These are phyloP conservation scores for Todus mexicanus DNA, from an alignment of 2,797 vertebrate genomes.

Conservation along the genomic window DNA sequence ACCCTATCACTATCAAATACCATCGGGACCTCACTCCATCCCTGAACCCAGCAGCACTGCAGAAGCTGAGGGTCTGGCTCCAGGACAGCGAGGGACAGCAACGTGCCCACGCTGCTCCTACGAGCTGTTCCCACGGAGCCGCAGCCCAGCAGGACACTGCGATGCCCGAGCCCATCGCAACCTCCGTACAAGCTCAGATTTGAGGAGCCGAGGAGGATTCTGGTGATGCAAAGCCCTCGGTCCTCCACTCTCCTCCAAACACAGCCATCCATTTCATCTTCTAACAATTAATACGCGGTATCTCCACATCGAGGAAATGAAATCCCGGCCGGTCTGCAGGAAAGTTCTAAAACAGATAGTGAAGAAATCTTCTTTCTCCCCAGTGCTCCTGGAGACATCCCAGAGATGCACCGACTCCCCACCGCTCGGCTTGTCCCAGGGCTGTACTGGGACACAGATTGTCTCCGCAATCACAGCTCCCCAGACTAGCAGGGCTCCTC, in stretches of 20 bases:
- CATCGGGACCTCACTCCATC: neutral
- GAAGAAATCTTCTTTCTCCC: neutral
- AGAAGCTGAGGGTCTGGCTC: neutral
- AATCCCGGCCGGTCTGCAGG: neutral
- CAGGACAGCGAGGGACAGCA: neutral
- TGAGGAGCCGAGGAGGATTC: neutral
- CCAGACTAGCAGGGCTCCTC: neutral
- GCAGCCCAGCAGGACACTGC: neutral
- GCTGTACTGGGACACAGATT: neutral
- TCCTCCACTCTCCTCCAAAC: neutral
- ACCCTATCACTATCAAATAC: neutral
- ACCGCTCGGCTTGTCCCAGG: neutral
- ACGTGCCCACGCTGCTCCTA: neutral
- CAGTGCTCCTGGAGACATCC: neutral
- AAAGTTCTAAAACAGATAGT: neutral
- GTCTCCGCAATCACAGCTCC: neutral
- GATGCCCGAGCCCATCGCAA: neutral
- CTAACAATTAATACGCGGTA: neutral
- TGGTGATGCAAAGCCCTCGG: neutral
- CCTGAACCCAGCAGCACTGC: neutral
- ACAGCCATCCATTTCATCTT: neutral
- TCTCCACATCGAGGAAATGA: neutral
- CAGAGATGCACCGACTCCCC: neutral
- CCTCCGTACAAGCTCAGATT: neutral
- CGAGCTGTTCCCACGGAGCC: neutral